Conservation (phyloP, 2,113 vertebrate genomes). For the Jacana jacana region DNA sequence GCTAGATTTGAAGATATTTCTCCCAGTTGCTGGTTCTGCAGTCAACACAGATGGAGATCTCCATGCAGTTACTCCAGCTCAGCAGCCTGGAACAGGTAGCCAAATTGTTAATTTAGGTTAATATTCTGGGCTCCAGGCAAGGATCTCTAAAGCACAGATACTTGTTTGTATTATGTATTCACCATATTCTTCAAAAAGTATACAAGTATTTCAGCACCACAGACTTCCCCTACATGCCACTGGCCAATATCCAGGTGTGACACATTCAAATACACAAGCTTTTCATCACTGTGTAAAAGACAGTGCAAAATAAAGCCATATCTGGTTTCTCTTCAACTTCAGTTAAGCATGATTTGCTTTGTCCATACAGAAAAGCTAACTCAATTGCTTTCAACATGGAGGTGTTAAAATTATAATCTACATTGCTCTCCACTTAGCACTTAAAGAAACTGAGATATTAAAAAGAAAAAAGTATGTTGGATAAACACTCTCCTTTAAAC, state of each 20-base stretch:
- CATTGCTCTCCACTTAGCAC: background rate
- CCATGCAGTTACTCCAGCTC: background rate
- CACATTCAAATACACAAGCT: background rate
- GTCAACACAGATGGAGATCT: rapidly evolving
- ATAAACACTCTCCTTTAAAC: background rate
- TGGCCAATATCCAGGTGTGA: background rate
- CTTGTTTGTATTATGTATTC: background rate
- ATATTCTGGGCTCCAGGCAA: background rate
- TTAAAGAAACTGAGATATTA: background rate
- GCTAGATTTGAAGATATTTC: background rate
- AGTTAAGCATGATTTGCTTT: background rate
- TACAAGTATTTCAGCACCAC: background rate
- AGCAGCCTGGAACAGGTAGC: rapidly evolving
- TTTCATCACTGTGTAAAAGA: background rate
- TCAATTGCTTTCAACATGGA: background rate
- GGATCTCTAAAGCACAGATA: background rate
- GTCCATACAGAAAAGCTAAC: background rate
- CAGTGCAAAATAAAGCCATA: background rate
- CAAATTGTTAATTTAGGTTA: background rate
- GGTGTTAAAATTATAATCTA: background rate
- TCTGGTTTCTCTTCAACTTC: background rate
- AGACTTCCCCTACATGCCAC: background rate
- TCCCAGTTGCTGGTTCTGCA: background rate
- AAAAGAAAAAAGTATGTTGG: background rate
- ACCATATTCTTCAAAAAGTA: background rate